phyloP scores from a whole-genome alignment of 1,140 invertebrate genomes.

The Drosophila subpulchrella region DNA sequence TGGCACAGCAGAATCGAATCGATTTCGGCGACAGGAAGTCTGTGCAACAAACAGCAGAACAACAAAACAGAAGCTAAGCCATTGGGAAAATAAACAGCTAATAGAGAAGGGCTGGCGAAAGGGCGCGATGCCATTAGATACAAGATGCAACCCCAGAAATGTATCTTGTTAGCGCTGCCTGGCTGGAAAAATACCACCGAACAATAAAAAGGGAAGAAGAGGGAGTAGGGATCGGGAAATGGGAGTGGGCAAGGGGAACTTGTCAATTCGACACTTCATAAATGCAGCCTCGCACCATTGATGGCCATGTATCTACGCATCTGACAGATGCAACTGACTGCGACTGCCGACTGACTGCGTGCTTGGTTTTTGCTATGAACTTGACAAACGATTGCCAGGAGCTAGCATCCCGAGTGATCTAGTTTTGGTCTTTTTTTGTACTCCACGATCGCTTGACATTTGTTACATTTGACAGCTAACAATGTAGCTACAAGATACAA shows the following conservation, averaged over 20 bases:
- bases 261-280: constrained; percentile 82
- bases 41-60: constrained; percentile 6
- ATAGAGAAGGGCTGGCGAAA: constrained; percentile 9
- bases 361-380: constrained; percentile 67
- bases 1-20: constrained; percentile 49
- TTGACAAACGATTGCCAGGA: constrained; percentile 74
- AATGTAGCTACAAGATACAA: constrained; percentile 76
- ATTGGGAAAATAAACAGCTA: constrained; percentile 58
- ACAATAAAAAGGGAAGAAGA: not conserved
- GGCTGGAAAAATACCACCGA: constrained; percentile 47
- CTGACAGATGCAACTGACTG: constrained; percentile 69
- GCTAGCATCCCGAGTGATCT: constrained; percentile 53
- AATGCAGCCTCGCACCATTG: constrained; percentile 57
- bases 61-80: constrained; percentile 50
- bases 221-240: constrained; percentile 3
- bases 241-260: constrained; percentile 55
- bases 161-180: constrained; percentile 62
- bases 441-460: constrained; percentile 67
- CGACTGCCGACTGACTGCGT: constrained; percentile 30
- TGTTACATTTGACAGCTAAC: constrained; percentile 83
- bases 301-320: constrained; percentile 55
- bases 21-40: constrained; percentile 31
- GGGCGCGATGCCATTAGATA: constrained; percentile 38
- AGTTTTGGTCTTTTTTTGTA: constrained; percentile 59
- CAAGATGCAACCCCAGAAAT: constrained; percentile 32